Conservation (phyloP, 2,888 invertebrate species). For the Atherix ibis region DNA sequence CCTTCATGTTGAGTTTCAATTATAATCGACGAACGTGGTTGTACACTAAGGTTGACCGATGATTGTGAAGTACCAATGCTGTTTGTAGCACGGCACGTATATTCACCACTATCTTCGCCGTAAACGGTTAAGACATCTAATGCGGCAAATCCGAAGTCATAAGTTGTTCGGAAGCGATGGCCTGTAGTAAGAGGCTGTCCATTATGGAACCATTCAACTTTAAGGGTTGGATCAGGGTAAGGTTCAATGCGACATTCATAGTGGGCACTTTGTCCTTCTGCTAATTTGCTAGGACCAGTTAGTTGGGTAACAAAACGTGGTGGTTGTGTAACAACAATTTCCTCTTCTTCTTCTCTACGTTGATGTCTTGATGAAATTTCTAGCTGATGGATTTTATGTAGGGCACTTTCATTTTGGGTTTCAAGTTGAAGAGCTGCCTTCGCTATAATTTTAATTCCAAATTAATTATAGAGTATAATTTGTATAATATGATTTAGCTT, state of each 20-base stretch:
- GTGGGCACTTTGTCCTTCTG: slow-evolving; percentile 81
- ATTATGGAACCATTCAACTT: slow-evolving; percentile 89
- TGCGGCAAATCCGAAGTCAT: slow-evolving; percentile 94
- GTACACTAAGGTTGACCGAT: slow-evolving; percentile 63
- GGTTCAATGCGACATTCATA: slow-evolving; percentile 89
- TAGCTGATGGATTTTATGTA: slow-evolving; percentile 71
- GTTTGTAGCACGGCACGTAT: slow-evolving; percentile 76
- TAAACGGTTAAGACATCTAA: slow-evolving; percentile 89
- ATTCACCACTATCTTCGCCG: slow-evolving; percentile 86
- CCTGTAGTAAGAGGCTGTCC: slow-evolving; percentile 75
- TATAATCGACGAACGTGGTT: slow-evolving; percentile 69
- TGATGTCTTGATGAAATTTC: slow-evolving; percentile 70
- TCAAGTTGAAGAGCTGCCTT: slow-evolving; percentile 78
- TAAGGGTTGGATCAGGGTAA: slow-evolving; percentile 74
- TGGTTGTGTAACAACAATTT: slow-evolving; percentile 61
- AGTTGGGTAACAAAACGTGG: slow-evolving; percentile 75
- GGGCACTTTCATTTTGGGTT: slow-evolving; percentile 75
- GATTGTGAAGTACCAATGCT: slow-evolving; percentile 69
- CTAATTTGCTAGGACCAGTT: slow-evolving; percentile 68
- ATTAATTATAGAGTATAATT: slow-evolving; percentile 6
- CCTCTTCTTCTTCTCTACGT: slow-evolving; percentile 66
- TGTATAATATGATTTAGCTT: slow-evolving; percentile 27
- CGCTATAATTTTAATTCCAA: slow-evolving; percentile 34
- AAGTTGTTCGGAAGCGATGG: slow-evolving; percentile 83
- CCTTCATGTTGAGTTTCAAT: slow-evolving; percentile 86